Conservation (phyloP, 2,113 vertebrate species). For the Ellobius talpinus region DNA sequence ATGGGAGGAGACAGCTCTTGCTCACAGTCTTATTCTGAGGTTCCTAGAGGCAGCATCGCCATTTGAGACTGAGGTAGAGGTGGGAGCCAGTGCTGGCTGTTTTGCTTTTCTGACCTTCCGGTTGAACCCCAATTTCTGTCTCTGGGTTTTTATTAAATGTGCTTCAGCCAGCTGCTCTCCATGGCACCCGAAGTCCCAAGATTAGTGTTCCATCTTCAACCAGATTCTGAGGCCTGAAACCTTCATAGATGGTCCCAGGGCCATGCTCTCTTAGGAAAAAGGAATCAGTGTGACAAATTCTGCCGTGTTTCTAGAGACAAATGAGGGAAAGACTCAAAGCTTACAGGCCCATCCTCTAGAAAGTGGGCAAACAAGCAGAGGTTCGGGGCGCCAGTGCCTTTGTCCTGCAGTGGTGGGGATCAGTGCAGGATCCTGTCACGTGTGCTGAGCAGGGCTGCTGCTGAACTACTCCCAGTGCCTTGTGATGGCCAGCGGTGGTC, state of each 20-base stretch:
- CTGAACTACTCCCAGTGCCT: neutral
- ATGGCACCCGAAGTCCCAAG: neutral
- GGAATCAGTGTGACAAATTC: neutral
- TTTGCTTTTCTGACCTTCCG: too few relatives aligned
- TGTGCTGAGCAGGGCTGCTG: neutral
- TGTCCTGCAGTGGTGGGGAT: neutral
- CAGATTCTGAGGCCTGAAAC: neutral
- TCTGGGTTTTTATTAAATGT: too few relatives aligned
- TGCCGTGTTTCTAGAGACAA: neutral
- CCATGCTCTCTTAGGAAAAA: neutral
- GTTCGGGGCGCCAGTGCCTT: accelerated
- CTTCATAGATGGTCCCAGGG: accelerated
- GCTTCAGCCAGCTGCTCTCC: neutral
- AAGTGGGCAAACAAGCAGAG: neutral
- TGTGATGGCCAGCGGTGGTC: accelerated
- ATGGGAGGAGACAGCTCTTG: too few relatives aligned
- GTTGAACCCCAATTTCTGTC: too few relatives aligned
- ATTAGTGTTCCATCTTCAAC: neutral
- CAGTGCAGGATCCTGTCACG: neutral
- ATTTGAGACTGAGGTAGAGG: too few relatives aligned
- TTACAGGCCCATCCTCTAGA: neutral
- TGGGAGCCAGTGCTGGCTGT: too few relatives aligned
- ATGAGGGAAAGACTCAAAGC: neutral
- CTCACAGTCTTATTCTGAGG: too few relatives aligned
- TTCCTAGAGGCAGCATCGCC: too few relatives aligned